A percentile compares a stretch with the other conserved stretches of the same genome.
Evolutionary conservation across 2,888 invertebrate species (phyloP).

Genomic region (Amorpha juglandis): DNA sequence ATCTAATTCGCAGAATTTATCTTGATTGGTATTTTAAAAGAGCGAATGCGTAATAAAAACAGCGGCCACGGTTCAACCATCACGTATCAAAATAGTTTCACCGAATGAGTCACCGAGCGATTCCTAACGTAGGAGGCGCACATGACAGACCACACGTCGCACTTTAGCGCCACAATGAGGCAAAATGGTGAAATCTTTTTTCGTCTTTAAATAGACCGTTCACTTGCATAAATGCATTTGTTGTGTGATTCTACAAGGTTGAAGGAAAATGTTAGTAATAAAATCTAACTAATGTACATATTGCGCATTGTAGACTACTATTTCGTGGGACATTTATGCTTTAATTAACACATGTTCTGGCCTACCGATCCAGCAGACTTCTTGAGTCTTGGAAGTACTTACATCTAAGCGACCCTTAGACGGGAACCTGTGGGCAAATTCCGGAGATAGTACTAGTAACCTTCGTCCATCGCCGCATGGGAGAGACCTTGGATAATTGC

Average conservation of each 20-base stretch:
- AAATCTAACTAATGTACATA: too few relatives aligned
- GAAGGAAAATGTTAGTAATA: background rate
- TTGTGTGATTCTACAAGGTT: background rate
- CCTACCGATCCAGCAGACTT: too few relatives aligned
- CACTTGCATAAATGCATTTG: background rate
- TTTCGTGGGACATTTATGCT: too few relatives aligned
- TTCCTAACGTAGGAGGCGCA: background rate
- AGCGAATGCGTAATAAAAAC: slow-evolving; percentile 4
- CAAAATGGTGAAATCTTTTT: slow-evolving; percentile 9
- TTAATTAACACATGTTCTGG: background rate
- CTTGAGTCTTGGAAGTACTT: too few relatives aligned
- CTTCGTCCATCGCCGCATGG: too few relatives aligned
- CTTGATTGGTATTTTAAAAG: background rate
- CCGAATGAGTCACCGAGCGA: background rate
- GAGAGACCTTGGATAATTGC: too few relatives aligned
- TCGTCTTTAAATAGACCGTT: background rate
- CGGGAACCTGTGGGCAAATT: too few relatives aligned
- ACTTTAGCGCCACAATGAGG: slow-evolving; percentile 1
- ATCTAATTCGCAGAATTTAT: background rate
- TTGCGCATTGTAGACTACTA: too few relatives aligned
- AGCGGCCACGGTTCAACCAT: background rate
- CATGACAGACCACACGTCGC: slow-evolving; percentile 12
- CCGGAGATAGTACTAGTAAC: too few relatives aligned
- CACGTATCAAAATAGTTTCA: slow-evolving; percentile 18
- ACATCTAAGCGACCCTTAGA: too few relatives aligned